A percentile compares a stretch with the other conserved stretches of the same genome.
These are phyloP conservation scores for Vanessa tameamea DNA, from an alignment of 1,140 invertebrate genomes.

Conservation along the genomic window DNA sequence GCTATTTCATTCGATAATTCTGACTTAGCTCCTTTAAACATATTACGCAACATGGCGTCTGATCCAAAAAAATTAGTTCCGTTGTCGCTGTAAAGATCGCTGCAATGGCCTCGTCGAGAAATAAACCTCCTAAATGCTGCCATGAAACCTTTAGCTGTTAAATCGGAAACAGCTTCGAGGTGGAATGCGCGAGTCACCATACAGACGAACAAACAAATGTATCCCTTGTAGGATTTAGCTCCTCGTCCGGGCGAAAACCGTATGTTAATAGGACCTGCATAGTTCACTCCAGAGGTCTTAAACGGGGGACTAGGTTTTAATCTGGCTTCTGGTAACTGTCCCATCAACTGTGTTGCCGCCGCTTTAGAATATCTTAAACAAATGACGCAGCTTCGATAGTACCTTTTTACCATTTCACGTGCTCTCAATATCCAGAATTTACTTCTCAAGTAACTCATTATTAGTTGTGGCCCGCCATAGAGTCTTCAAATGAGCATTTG, in stretches of 20 bases:
- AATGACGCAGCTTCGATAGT: slow-evolving; percentile 15
- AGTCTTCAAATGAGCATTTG: slow-evolving; percentile 7
- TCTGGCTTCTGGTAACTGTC: no score
- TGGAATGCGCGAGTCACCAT: no score
- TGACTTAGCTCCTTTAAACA: slow-evolving; percentile 26
- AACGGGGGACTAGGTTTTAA: slow-evolving; percentile 5
- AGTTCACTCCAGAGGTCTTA: slow-evolving; percentile 11
- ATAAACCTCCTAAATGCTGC: slow-evolving; percentile 30
- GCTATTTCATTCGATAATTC: slow-evolving; percentile 22
- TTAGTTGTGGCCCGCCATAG: slow-evolving; percentile 22
- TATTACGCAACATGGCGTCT: slow-evolving; percentile 29
- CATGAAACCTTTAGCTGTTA: no score
- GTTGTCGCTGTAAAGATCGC: slow-evolving; percentile 41
- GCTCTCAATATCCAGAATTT: slow-evolving; percentile 16
- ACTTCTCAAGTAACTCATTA: slow-evolving; percentile 13
- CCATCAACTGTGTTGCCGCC: no score
- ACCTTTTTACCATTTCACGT: slow-evolving; percentile 15
- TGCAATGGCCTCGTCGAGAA: slow-evolving; percentile 35
- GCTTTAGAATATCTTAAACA: no score
- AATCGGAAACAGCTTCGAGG: no score
- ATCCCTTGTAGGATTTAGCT: neutral
- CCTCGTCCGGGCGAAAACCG: neutral
- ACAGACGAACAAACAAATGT: no score
- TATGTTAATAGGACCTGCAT: no score
- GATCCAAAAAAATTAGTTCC: slow-evolving; percentile 60